phyloP scores from a whole-genome alignment of 2,113 vertebrate species.

The Notarius quadriscutis region DNA sequence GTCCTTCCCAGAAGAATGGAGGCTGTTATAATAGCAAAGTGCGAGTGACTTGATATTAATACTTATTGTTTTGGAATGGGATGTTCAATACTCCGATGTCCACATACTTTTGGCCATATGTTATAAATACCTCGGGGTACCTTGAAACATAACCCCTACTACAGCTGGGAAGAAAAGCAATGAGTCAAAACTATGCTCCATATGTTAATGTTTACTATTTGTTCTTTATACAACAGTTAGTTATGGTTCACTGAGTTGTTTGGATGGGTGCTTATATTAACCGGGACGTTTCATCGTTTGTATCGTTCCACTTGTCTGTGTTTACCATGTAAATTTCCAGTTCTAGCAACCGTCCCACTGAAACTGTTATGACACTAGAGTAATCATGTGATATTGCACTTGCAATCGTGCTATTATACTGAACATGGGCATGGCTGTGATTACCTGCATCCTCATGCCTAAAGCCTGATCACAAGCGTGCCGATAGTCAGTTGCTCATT shows the following conservation, averaged over 20 bases:
- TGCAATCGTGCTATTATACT: neutral
- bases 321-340: neutral
- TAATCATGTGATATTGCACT: neutral
- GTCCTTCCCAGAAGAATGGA: neutral
- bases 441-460: neutral
- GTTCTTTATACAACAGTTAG: neutral
- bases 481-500: neutral
- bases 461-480: neutral
- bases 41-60: neutral
- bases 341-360: neutral
- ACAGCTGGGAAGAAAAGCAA: neutral
- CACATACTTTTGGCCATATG: neutral
- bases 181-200: neutral
- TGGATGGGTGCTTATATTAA: neutral
- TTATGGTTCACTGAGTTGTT: neutral
- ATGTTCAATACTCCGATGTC: neutral
- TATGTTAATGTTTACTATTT: neutral
- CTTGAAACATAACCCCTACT: neutral
- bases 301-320: neutral
- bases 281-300: neutral
- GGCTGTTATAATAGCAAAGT: neutral
- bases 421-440: neutral
- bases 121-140: neutral
- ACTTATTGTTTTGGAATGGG: neutral
- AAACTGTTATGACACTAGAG: neutral